Evolutionary conservation across 2,797 vertebrate species (phyloP).

Genomic region (Clarias laeviceps): DNA sequence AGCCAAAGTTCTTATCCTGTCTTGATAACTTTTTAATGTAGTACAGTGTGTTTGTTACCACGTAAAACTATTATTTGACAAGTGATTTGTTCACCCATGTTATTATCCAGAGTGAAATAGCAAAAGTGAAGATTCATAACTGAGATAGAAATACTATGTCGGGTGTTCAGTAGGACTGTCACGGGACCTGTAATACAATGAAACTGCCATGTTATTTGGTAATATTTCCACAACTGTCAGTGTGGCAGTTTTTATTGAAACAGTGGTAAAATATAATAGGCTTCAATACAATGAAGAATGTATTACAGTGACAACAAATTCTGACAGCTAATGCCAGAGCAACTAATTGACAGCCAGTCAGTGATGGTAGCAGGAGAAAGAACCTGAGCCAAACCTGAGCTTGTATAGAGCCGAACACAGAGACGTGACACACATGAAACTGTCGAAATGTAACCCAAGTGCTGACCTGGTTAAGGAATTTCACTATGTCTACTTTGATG

Average conservation of each 20-base stretch:
- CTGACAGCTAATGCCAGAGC: not conserved
- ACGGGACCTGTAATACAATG: not conserved
- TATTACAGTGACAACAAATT: constrained; percentile 14
- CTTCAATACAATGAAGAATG: constrained; percentile 26
- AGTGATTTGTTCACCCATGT: constrained; percentile 12
- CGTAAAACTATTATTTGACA: constrained; percentile 23
- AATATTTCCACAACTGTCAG: constrained; percentile 28
- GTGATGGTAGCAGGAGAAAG: not conserved
- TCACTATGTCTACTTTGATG: not conserved
- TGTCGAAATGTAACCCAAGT: not conserved
- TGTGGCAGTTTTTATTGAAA: constrained; percentile 22
- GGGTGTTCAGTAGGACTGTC: not conserved
- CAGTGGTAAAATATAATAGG: constrained; percentile 26
- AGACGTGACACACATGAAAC: not conserved
- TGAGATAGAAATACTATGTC: not conserved
- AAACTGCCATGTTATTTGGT: constrained; percentile 19
- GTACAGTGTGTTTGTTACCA: not conserved
- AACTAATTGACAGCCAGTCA: constrained; percentile 11
- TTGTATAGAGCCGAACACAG: not conserved
- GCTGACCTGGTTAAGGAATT: not conserved
- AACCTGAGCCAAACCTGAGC: not conserved
- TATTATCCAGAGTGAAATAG: constrained; percentile 14
- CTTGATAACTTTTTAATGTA: not conserved
- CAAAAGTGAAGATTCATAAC: constrained; percentile 12
- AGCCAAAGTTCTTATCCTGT: not conserved